Percentiles rank a stretch among this genome's conserved stretches.
These are phyloP conservation scores for Bombyx mandarina DNA, from an alignment of 1,140 invertebrate genomes.

Conservation along the genomic window DNA sequence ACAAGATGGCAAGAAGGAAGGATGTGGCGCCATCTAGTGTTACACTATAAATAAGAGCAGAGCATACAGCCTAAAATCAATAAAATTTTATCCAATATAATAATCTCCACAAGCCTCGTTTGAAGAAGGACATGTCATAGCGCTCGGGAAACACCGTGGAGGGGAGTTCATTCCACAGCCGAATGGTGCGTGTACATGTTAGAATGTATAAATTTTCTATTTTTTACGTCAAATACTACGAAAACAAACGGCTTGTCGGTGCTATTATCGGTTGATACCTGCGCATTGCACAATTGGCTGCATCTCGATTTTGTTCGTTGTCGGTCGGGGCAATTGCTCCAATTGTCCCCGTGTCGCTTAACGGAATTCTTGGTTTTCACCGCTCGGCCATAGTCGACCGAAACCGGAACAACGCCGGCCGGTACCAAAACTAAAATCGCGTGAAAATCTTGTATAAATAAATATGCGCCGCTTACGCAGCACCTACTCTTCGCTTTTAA, in stretches of 20 bases:
- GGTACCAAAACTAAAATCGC: slow-evolving; percentile 15
- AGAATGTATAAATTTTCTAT: no score
- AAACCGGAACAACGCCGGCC: slow-evolving; percentile 16
- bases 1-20: no score
- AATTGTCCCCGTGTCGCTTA: slow-evolving; percentile 10
- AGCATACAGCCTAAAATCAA: no score
- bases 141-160: no score
- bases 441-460: slow-evolving; percentile 19
- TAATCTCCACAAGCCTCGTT: no score
- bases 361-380: slow-evolving; percentile 25
- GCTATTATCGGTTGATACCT: neutral
- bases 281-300: slow-evolving; percentile 10
- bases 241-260: neutral
- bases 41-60: no score
- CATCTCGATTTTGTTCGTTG: slow-evolving; percentile 1
- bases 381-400: slow-evolving; percentile 13
- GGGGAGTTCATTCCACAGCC: no score
- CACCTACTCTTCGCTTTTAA: neutral
- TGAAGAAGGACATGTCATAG: no score
- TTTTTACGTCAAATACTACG: neutral
- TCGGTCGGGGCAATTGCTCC: slow-evolving; percentile 3
- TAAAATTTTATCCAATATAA: no score
- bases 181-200: no score
- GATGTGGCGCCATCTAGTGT: no score
- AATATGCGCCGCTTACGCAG: slow-evolving; percentile 5